These are phyloP conservation scores for Caenorhabditis wallacei DNA, from an alignment of 2,888 invertebrate genomes.

Conservation along the genomic window DNA sequence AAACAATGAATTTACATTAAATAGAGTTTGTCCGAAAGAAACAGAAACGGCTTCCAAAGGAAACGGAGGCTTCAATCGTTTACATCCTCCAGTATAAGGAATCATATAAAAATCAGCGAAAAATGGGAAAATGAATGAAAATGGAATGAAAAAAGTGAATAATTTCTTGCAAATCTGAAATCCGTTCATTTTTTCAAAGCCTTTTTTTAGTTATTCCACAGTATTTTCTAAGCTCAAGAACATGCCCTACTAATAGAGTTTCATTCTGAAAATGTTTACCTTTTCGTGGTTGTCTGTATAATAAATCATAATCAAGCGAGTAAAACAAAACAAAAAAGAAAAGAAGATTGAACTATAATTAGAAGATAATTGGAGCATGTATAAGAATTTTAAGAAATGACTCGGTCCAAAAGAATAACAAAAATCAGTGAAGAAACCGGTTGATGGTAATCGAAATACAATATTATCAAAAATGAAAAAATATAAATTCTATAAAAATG, in stretches of 20 bases:
- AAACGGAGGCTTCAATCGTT: slow-evolving; percentile 11
- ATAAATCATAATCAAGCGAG: slow-evolving; percentile 20
- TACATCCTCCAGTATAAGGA: slow-evolving; percentile 27
- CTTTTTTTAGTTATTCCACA: no score
- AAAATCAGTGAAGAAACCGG: slow-evolving; percentile 24
- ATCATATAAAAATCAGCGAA: slow-evolving; percentile 41
- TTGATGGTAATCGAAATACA: slow-evolving; percentile 40
- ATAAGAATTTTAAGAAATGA: slow-evolving; percentile 22
- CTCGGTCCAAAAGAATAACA: slow-evolving; percentile 25
- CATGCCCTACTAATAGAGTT: not conserved
- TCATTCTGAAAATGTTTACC: not conserved
- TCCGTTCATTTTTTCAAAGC: no score
- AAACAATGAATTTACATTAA: slow-evolving; percentile 8
- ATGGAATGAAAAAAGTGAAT: slow-evolving; percentile 7
- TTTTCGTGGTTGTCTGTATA: slow-evolving; percentile 10
- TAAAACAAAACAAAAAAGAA: slow-evolving; percentile 35
- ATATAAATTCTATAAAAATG: slow-evolving; percentile 29
- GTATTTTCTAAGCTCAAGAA: no score
- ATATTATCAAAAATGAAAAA: slow-evolving; percentile 40
- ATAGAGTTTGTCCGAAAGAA: slow-evolving; percentile 4
- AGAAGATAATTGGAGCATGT: slow-evolving; percentile 27
- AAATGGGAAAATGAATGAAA: slow-evolving; percentile 20
- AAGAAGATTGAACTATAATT: slow-evolving; percentile 29
- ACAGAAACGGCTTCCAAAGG: slow-evolving; percentile 3
- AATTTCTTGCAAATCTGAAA: slow-evolving; percentile 20